Evolutionary conservation across 2,888 invertebrate species (phyloP), one percentile per base, ranked within the genome.

Genomic region (Melangyna quadrimaculata): DNA sequence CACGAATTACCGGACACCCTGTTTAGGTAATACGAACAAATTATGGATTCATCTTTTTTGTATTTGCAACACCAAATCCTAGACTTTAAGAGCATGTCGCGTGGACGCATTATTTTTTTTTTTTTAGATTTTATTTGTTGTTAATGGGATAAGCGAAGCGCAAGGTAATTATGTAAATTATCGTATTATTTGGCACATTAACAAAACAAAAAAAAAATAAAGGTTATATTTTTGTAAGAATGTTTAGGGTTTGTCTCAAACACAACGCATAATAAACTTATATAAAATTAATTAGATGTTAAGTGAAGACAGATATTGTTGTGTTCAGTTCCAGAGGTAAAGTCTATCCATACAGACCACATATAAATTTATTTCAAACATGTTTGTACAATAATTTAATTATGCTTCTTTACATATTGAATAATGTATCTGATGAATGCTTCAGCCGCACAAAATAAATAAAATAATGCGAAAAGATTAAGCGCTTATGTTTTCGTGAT

Each of bases 371-470:
- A 43, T 61, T 61, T 17, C 43, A 63, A 43, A 17, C 27, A 29
- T 45, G 65, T 65, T 45, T 65, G 45, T 65, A n/a, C n/a, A n/a
- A n/a, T n/a, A 65, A 65, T 65, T 65, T 45, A 45, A 65, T 65
- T 65, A 65, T 45, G 37, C 24, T 45, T 19, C 6, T 45, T 45
- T 45, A 29, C 65, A 65, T 59, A 59, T 59, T 29, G 29, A n/a
- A 61, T 57, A 22, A 57, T 14, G 35, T 22, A 3, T 37, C 29
- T 17, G 6, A 27, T 24, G 10, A 43, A 17, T 29, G 29, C 4
- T 45, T 37, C 10, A 45, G 17, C 5, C 10, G 27, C 10, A 43
- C 19, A 35, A n/a, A n/a, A n/a, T n/a, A 61, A 61, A 29, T 12
- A 45, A 40, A 29, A 45, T 43, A 45, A 45, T 29, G 29, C 43